These are phyloP conservation scores for Oryzias celebensis DNA, from an alignment of 2,113 vertebrate genomes.

Conservation along the genomic window DNA sequence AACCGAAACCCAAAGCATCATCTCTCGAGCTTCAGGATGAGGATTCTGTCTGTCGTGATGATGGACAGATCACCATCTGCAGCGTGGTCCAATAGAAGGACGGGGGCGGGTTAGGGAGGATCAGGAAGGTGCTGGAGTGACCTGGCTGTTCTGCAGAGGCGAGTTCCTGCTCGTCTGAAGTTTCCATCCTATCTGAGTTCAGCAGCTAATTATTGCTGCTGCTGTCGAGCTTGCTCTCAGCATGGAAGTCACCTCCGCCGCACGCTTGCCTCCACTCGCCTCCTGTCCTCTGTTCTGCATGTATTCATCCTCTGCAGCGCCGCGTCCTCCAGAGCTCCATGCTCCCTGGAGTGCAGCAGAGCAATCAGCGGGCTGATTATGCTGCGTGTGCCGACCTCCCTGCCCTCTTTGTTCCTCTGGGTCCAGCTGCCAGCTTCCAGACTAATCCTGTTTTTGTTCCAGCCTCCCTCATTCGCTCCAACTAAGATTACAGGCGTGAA, in stretches of 20 bases:
- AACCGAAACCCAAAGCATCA: too few relatives aligned
- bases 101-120: slow-evolving; percentile 19
- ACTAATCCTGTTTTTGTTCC: slow-evolving; percentile 67
- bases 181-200: slow-evolving; percentile 8
- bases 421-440: slow-evolving; percentile 50
- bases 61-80: slow-evolving; percentile 41
- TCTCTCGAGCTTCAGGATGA: too few relatives aligned
- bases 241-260: too few relatives aligned
- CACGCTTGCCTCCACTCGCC: not conserved
- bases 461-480: slow-evolving; percentile 54
- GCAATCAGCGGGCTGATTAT: slow-evolving; percentile 64
- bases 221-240: too few relatives aligned
- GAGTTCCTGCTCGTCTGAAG: slow-evolving; percentile 16
- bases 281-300: slow-evolving; percentile 14
- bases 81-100: slow-evolving; percentile 36
- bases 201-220: too few relatives aligned
- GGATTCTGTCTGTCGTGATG: not conserved
- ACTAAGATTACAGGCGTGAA: slow-evolving; percentile 37
- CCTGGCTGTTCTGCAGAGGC: slow-evolving; percentile 48
- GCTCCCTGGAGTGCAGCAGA: slow-evolving; percentile 54
- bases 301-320: slow-evolving; percentile 49
- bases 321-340: slow-evolving; percentile 55
- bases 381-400: slow-evolving; percentile 59
- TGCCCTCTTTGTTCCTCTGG: slow-evolving; percentile 61
- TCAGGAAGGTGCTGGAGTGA: slow-evolving; percentile 67